A percentile compares a stretch with the other conserved stretches of the same genome.
Evolutionary conservation across 2,888 invertebrate species (phyloP).

Genomic region (Merodon equestris): DNA sequence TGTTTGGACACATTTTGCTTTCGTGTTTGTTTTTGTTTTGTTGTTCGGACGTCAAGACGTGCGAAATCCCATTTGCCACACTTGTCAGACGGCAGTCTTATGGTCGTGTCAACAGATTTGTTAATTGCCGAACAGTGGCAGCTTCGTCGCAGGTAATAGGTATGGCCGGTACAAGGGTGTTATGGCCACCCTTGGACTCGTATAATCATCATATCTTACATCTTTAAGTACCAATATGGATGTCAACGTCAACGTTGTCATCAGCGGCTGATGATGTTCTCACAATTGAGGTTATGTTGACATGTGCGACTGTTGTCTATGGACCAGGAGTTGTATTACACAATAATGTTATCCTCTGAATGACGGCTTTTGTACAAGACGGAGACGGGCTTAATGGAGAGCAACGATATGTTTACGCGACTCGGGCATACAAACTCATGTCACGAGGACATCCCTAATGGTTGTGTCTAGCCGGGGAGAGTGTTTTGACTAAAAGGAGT

Average conservation of each 20-base stretch:
- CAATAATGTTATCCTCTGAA: slow-evolving; percentile 40
- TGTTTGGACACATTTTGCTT: slow-evolving; percentile 13
- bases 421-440: slow-evolving; percentile 4
- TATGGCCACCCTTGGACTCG: neutral
- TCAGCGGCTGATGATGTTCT: slow-evolving; percentile 32
- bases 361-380: slow-evolving; percentile 18
- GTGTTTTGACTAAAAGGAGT: slow-evolving; percentile 34
- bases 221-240: slow-evolving; percentile 4
- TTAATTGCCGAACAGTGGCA: slow-evolving; percentile 58
- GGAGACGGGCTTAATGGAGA: slow-evolving; percentile 9
- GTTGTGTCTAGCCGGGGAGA: slow-evolving; percentile 36
- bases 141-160: slow-evolving; percentile 13
- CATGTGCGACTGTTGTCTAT: slow-evolving; percentile 21
- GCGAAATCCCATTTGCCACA: slow-evolving; percentile 55
- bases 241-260: no score
- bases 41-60: slow-evolving; percentile 24
- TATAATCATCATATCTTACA: slow-evolving; percentile 27
- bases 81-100: slow-evolving; percentile 41
- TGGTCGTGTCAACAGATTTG: slow-evolving; percentile 53
- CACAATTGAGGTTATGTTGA: slow-evolving; percentile 47
- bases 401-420: slow-evolving; percentile 18
- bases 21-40: slow-evolving; percentile 23
- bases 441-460: slow-evolving; percentile 30
- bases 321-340: slow-evolving; percentile 34
- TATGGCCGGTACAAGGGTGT: neutral